Evolutionary conservation across 2,888 invertebrate species (phyloP), one percentile per base, ranked within the genome.

Genomic region (Polyommatus iphigenia): DNA sequence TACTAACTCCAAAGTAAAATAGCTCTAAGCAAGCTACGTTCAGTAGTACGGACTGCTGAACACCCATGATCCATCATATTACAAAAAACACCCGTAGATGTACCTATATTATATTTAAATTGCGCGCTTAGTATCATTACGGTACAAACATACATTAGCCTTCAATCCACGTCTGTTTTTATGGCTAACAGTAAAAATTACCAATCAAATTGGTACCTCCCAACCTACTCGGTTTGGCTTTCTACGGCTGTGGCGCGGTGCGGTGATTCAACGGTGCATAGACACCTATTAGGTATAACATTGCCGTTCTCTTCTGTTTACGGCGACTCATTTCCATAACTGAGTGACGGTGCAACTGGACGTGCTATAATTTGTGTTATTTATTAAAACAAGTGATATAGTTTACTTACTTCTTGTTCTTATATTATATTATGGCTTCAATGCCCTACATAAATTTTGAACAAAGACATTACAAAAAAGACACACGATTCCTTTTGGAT

Each of bases 401-500:
- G 80, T 77, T 80, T 78, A 77, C 79, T 80, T 78, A 77, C 79
- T 79, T 76, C 77, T 73, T 71, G 75, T 46, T 10, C 46, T 10
- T 46, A 73, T 36, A 78, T 32, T 76, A 84, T 79, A 85, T n/a
- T n/a, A 93, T 93, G 93, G 90, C 91, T 88, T 94, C 94, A 82
- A 88, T 95, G 90, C 94, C 95, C 81, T 95, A 94, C 87, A 90
- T 94, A 86, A 90, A 94, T 84, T 90, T 92, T 80, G 94, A 94
- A 91, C 94, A 96, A 89, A 95, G 97, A 85, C 97, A 97, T 91
- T 98, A 98, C 88, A 98, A 98, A 92, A 97, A 98, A 91, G 98
- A 98, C 87, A 97, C 97, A 73, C 94, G 97, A 83, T 98, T 97
- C 91, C 95, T 98, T 80, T 94, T 96, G 86, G 97, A 98, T 94